Percentiles rank a stretch among this genome's conserved stretches.
Conservation (phyloP, 30 jellyfish, hydroid and myxozoan species). For the Mastigias papua region DNA sequence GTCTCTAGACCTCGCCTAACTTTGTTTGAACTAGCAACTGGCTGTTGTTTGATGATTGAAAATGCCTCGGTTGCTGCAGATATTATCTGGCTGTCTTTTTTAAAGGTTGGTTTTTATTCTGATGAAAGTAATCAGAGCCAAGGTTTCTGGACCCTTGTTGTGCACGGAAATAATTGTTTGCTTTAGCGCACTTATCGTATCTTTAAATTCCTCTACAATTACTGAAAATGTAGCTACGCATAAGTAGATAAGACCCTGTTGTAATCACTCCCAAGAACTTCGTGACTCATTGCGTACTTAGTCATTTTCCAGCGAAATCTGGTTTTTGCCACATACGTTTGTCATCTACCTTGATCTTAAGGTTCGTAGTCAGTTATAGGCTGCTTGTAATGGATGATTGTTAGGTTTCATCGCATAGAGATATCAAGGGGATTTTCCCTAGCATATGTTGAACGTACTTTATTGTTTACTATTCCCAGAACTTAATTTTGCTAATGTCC, state of each 20-base stretch:
- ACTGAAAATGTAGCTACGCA: not conserved
- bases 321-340: too few species aligned
- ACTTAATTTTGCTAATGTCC: too few species aligned
- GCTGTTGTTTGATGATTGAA: not conserved
- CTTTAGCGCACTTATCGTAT: not conserved
- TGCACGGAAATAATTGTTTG: not conserved
- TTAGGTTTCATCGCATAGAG: too few species aligned
- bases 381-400: not conserved
- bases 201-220: not conserved
- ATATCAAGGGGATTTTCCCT: too few species aligned
- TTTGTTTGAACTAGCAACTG: conserved; percentile 16
- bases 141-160: not conserved
- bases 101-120: not conserved
- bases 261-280: not conserved
- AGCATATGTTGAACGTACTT: too few species aligned
- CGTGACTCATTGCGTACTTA: not conserved
- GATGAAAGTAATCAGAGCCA: not conserved
- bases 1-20: conserved; percentile 69
- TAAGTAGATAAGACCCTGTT: not conserved
- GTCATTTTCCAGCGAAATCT: too few species aligned
- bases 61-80: not conserved
- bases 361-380: not conserved
- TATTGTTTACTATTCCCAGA: too few species aligned
- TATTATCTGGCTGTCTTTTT: not conserved
- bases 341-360: too few species aligned